Base-by-base conservation (phyloP, 2,888 invertebrate genomes). In the Cataglyphis albicans region DNA sequence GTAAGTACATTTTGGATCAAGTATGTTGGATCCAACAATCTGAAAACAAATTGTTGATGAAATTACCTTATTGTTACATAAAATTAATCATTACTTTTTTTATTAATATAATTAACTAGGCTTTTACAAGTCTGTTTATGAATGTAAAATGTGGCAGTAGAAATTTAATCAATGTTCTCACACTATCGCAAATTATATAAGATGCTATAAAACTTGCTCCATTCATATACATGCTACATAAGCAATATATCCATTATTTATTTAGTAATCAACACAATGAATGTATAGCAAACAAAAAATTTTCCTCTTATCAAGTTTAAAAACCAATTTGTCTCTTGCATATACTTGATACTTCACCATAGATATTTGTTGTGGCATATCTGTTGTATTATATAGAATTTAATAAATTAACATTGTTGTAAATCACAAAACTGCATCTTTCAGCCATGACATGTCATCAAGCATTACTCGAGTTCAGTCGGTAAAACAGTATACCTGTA, bases 401-500 rank as follows among this genome's bases (percentile, higher is more conserved):
- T 73, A 87, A 82, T 80, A 74, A 78, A 73, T 86, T 74, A 84
- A 86, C 76, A 90, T 86, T 82, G 67, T 78, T 89, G 67, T 85
- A 72, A 84, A 87, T 85, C 83, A 84, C 84, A 83, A 83, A 73
- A 80, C 73, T 76, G 82, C 87, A 84, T 86, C 85, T 86, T 88
- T 89, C 92, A 90, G 91, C 92, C 93, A 92, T 92, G 90, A 92
- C 87, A 87, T 90, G 87, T 87, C 87, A 88, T 87, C 85, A 29
- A 83, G 72, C 88, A 85, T 15, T 38, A 21, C 15, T 52, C 87
- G 88, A 35, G 32, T 89, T 84, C 57, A 52, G 48, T 89, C 90
- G 92, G 85, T 92, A 92, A 87, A 87, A 84, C 84, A 89, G 91
- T 85, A 59, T 41, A 35, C 6, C 6, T 6, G 32, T 35, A 61